Conservation (phyloP, 2,113 vertebrate genomes). For the Bubo blakistoni region DNA sequence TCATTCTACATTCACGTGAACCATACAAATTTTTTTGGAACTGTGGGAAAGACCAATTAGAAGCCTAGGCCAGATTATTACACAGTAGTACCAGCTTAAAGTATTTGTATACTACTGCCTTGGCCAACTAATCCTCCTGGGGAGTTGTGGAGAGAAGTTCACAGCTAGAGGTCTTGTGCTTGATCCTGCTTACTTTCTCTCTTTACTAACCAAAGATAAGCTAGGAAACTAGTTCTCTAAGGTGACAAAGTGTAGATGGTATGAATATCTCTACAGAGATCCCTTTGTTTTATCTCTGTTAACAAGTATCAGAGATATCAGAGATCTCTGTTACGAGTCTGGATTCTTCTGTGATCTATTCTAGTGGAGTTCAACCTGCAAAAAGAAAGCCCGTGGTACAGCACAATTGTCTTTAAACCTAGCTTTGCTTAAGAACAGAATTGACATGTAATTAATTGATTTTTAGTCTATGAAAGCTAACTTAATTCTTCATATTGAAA, state of each 20-base stretch:
- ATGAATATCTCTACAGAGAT: background rate
- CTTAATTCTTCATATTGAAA: background rate
- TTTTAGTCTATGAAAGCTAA: background rate
- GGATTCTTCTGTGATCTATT: background rate
- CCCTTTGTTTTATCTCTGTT: background rate
- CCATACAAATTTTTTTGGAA: background rate
- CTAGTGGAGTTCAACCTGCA: background rate
- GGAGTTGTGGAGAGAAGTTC: background rate
- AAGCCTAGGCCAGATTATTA: background rate
- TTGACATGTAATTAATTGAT: background rate
- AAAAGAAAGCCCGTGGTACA: background rate
- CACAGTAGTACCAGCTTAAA: background rate
- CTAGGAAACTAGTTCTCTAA: background rate
- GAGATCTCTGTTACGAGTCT: background rate
- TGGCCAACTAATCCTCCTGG: background rate
- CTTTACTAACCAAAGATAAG: background rate
- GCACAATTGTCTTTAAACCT: background rate
- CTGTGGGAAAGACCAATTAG: background rate
- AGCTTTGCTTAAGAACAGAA: background rate
- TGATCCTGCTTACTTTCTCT: background rate
- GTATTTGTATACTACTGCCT: background rate
- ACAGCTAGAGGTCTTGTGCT: background rate
- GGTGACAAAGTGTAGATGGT: background rate
- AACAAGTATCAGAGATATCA: background rate
- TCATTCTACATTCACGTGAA: background rate